A percentile compares a stretch with the other conserved stretches of the same genome.
phyloP scores from a whole-genome alignment of 2,888 invertebrate species.

The Perdita meconis region DNA sequence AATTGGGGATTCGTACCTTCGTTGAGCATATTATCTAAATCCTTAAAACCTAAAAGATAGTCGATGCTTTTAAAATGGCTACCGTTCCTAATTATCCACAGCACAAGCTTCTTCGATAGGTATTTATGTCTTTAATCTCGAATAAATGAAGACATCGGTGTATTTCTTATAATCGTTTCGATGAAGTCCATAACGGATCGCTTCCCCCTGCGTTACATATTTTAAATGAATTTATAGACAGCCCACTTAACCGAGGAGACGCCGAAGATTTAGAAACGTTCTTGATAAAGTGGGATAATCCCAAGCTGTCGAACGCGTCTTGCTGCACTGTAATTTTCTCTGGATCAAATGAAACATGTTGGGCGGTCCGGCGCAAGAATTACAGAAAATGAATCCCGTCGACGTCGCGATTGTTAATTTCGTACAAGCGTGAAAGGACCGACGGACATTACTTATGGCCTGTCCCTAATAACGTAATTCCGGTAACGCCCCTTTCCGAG shows the following conservation, averaged over 20 bases:
- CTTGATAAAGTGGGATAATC: not conserved
- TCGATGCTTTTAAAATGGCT: constrained; percentile 17
- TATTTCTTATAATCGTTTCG: constrained; percentile 8
- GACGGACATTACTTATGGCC: constrained; percentile 18
- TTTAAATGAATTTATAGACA: not conserved
- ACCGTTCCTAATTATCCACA: constrained; percentile 4
- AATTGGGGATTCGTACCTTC: constrained; percentile 7
- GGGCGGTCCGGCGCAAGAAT: not conserved
- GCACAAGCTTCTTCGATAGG: not conserved
- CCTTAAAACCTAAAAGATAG: constrained; percentile 7
- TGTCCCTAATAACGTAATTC: constrained; percentile 33
- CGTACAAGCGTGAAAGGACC: not conserved
- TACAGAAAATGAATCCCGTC: not conserved
- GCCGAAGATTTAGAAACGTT: not conserved
- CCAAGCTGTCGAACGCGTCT: not conserved
- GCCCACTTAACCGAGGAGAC: not conserved
- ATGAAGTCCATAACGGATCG: constrained; percentile 3
- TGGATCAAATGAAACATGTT: not conserved
- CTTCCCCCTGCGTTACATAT: constrained; percentile 3
- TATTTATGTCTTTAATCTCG: constrained; percentile 1
- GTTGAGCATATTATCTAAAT: constrained; percentile 17
- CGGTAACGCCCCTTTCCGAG: constrained; percentile 17
- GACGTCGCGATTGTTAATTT: constrained; percentile 23
- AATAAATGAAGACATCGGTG: constrained; percentile 22
- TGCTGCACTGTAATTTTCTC: not conserved